These are phyloP conservation scores for Sebastes nivosus DNA, from an alignment of 2,797 vertebrate genomes.

Conservation along the genomic window DNA sequence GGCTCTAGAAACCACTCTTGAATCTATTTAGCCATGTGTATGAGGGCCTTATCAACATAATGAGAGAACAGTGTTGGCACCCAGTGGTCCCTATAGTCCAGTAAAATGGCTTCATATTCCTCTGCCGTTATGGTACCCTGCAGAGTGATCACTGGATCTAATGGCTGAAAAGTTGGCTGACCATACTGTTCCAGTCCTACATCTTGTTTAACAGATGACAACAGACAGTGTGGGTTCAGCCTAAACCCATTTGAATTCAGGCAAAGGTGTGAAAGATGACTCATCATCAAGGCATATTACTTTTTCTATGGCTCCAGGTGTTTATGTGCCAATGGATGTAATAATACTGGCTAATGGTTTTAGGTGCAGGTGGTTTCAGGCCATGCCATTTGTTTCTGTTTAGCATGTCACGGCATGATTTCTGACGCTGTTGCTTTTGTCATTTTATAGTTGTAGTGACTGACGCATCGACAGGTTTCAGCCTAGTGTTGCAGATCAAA, in stretches of 20 bases:
- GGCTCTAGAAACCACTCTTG: background rate
- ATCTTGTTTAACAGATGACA: constrained; percentile 42
- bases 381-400: background rate
- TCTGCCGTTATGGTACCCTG: constrained; percentile 24
- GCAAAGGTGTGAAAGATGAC: constrained; percentile 26
- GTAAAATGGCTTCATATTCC: constrained; percentile 36
- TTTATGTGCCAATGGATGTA: background rate
- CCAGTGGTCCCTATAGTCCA: constrained; percentile 19
- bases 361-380: background rate
- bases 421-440: background rate
- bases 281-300: background rate
- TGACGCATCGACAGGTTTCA: background rate
- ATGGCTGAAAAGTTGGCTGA: constrained; percentile 45
- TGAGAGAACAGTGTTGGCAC: constrained; percentile 38
- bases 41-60: constrained; percentile 12
- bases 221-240: constrained; percentile 10
- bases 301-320: background rate
- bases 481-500: constrained; percentile 4
- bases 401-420: background rate
- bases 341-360: background rate
- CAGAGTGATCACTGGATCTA: constrained; percentile 45
- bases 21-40: background rate
- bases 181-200: background rate
- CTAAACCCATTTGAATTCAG: constrained; percentile 11
- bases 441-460: background rate